phyloP scores from a whole-genome alignment of 2,797 vertebrate species.

The Melanotaenia parkinsoni region DNA sequence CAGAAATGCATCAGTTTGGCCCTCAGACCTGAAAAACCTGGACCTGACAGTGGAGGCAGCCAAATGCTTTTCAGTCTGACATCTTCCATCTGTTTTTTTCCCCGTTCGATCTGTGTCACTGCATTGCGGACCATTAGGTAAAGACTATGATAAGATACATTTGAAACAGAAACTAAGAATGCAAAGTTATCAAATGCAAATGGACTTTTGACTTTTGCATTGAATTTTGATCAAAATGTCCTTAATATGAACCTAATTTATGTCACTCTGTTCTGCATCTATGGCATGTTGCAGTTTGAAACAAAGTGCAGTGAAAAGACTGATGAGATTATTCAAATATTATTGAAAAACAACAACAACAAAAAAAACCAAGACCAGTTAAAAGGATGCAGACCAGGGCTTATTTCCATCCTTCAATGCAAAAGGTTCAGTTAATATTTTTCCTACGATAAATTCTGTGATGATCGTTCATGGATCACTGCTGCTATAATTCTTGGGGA shows the following conservation, averaged over 20 bases:
- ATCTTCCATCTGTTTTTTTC: constrained; percentile 23
- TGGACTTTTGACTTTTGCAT: neutral
- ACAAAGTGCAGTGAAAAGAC: neutral
- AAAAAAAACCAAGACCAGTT: no score
- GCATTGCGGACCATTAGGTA: neutral
- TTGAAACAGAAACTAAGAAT: neutral
- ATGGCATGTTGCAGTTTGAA: no score
- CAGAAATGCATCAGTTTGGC: constrained; percentile 45
- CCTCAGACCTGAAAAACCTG: constrained; percentile 29
- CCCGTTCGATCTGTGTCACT: constrained; percentile 14
- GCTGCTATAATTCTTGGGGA: neutral
- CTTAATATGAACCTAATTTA: neutral
- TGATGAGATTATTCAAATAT: no score
- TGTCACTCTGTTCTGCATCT: neutral
- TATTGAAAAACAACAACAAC: no score
- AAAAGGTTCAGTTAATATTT: neutral
- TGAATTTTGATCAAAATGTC: neutral
- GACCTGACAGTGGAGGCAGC: constrained; percentile 1
- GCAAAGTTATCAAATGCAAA: no score
- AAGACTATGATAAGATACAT: neutral
- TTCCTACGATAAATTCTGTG: neutral
- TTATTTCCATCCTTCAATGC: no score
- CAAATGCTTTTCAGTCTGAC: constrained; percentile 33
- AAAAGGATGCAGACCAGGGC: no score
- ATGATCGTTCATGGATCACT: neutral